A percentile compares a stretch with the other conserved stretches of the same genome.
phyloP scores from a whole-genome alignment of 2,113 vertebrate genomes.

The Numida meleagris region DNA sequence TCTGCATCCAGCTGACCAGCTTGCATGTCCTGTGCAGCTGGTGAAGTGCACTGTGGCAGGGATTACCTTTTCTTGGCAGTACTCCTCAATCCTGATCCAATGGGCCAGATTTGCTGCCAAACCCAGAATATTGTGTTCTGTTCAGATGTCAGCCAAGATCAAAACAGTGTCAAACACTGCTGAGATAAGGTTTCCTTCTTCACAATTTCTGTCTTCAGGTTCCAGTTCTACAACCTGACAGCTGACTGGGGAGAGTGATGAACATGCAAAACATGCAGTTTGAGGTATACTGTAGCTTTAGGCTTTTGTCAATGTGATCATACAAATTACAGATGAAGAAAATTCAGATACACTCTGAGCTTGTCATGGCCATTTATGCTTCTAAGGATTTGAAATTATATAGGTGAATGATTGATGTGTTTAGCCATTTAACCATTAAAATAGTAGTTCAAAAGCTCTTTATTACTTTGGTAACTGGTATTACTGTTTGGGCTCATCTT shows the following conservation, averaged over 20 bases:
- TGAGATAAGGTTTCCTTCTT: background rate
- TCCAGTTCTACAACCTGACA: background rate
- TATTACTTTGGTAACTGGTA: background rate
- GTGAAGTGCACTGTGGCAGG: background rate
- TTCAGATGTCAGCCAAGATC: background rate
- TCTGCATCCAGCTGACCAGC: background rate
- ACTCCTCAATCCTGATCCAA: background rate
- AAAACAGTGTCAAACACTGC: background rate
- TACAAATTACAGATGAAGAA: background rate
- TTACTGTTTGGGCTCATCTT: background rate
- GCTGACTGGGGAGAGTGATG: rapidly evolving
- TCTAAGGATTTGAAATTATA: background rate
- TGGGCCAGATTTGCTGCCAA: background rate
- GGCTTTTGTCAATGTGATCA: background rate
- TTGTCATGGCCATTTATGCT: background rate
- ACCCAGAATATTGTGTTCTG: background rate
- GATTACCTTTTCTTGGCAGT: background rate
- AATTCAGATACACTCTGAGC: background rate
- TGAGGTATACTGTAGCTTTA: background rate
- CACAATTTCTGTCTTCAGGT: background rate
- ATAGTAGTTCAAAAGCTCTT: background rate
- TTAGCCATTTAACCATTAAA: background rate
- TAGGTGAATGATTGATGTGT: background rate
- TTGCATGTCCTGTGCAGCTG: background rate
- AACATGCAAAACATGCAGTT: background rate